These are phyloP conservation scores for Smutsia temminckii DNA, from an alignment of 2,797 vertebrate genomes.

Conservation along the genomic window DNA sequence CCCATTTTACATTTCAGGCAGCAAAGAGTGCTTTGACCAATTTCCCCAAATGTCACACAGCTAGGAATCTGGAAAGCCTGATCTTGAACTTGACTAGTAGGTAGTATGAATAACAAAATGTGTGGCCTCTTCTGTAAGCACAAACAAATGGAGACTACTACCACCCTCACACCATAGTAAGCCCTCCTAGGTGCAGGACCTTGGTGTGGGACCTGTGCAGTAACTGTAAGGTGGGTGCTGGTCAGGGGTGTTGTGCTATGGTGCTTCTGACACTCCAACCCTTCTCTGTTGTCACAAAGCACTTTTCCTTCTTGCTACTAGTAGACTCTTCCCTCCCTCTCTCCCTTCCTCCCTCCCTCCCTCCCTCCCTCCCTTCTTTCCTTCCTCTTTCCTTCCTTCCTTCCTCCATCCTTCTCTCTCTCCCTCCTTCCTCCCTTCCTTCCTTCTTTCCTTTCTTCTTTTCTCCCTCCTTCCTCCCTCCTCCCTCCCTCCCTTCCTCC, in stretches of 20 bases:
- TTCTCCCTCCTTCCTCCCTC: too few relatives aligned
- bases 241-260: neutral
- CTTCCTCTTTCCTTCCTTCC: neutral
- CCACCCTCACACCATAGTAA: fast-evolving
- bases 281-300: neutral
- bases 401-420: too few relatives aligned
- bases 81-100: neutral
- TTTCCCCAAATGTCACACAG: neutral
- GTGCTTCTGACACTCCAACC: neutral
- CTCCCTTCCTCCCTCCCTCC: too few relatives aligned
- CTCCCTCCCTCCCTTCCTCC: neutral
- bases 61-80: neutral
- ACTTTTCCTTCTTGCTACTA: neutral
- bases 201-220: too few relatives aligned
- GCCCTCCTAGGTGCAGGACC: too few relatives aligned
- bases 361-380: neutral
- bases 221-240: neutral
- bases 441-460: neutral
- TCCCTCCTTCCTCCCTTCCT: too few relatives aligned
- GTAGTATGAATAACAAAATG: neutral
- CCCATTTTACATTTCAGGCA: neutral
- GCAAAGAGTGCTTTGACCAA: neutral
- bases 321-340: neutral
- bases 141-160: neutral
- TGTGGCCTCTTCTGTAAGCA: neutral